A percentile compares a stretch with the other conserved stretches of the same genome.
Conservation (phyloP, 2,113 vertebrate genomes). For the Channa maculata region DNA sequence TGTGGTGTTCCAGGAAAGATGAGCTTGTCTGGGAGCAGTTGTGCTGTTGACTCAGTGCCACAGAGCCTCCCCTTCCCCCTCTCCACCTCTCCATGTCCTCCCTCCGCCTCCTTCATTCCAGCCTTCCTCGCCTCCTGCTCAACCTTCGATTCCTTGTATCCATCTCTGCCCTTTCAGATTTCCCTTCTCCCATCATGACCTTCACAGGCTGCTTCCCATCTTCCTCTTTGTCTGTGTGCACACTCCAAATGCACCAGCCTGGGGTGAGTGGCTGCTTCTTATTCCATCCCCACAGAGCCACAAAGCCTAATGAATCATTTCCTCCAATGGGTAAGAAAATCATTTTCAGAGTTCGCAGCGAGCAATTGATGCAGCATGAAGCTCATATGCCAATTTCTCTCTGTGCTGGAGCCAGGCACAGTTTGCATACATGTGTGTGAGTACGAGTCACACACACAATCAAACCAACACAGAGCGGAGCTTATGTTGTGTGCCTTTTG, state of each 20-base stretch:
- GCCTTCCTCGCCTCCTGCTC: conserved; percentile 30
- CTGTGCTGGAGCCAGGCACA: conserved; percentile 49
- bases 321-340: conserved; percentile 76
- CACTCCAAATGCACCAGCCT: conserved; percentile 64
- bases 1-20: conserved; percentile 68
- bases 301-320: conserved; percentile 79
- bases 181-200: conserved; percentile 11
- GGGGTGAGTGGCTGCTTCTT: conserved; percentile 76
- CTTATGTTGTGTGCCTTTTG: conserved; percentile 23
- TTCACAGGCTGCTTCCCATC: conserved; percentile 64
- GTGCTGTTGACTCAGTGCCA: conserved; percentile 58
- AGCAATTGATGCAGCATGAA: conserved; percentile 42
- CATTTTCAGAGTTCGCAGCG: conserved; percentile 68
- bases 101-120: conserved; percentile 40
- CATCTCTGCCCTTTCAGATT: conserved; percentile 21
- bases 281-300: conserved; percentile 72
- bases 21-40: conserved; percentile 63
- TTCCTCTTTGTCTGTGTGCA: conserved; percentile 51
- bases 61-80: conserved; percentile 34
- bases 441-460: conserved; percentile 50
- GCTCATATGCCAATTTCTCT: conserved; percentile 36
- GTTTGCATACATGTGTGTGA: conserved; percentile 56
- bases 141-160: conserved; percentile 10
- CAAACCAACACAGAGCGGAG: conserved; percentile 27
- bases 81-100: conserved; percentile 5